Evolutionary conservation across 2,113 vertebrate genomes (phyloP).

Genomic region (Cairina moschata): DNA sequence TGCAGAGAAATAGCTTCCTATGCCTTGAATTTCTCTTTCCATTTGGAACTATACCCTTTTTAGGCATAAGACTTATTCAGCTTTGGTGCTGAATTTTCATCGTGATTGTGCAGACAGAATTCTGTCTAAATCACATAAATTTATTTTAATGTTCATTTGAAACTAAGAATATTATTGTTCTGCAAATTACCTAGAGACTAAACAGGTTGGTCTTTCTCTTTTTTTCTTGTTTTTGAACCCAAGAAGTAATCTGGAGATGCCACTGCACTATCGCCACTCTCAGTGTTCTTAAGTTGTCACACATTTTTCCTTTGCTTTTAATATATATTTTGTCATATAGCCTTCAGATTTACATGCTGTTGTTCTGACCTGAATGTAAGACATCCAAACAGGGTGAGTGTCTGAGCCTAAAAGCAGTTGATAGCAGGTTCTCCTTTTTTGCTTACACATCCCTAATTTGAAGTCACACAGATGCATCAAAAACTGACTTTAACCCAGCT

Average conservation of each 20-base stretch:
- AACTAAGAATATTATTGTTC: not conserved
- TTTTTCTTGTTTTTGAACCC: not conserved
- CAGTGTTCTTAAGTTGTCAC: not conserved
- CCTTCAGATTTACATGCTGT: not conserved
- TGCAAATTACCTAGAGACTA: not conserved
- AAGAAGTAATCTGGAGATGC: not conserved
- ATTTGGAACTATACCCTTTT: not conserved
- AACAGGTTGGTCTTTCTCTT: not conserved
- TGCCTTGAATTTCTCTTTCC: not conserved
- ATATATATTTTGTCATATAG: not conserved
- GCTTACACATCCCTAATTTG: not conserved
- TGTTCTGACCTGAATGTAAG: not conserved
- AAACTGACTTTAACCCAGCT: not conserved
- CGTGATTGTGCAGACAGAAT: not conserved
- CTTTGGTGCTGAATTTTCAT: not conserved
- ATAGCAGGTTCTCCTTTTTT: not conserved
- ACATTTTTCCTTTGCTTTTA: not conserved
- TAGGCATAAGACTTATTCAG: not conserved
- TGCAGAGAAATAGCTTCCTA: not conserved
- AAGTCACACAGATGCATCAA: not conserved
- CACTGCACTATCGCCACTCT: not conserved
- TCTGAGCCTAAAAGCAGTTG: not conserved
- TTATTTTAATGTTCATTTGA: not conserved
- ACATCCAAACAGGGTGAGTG: not conserved
- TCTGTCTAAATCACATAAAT: not conserved